phyloP scores from a whole-genome alignment of 1,140 invertebrate genomes.

The Rhagoletis pomonella region DNA sequence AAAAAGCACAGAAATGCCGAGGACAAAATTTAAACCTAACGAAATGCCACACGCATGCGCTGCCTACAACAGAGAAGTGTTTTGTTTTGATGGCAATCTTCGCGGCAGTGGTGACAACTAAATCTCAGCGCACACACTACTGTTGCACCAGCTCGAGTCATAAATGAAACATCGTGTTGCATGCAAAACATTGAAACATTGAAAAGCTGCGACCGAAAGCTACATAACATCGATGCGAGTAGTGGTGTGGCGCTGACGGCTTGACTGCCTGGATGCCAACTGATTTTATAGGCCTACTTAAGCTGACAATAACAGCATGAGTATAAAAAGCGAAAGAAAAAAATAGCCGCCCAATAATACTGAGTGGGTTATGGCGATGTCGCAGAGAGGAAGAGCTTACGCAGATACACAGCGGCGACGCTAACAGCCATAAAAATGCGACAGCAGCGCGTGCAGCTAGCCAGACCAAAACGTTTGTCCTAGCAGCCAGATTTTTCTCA shows the following conservation, averaged over 20 bases:
- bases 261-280: neutral
- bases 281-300: constrained; percentile 40
- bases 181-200: neutral
- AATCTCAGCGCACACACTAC: neutral
- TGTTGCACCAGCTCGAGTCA: neutral
- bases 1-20: neutral
- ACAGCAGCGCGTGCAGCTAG: neutral
- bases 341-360: neutral
- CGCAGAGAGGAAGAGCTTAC: too few relatives aligned
- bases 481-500: neutral
- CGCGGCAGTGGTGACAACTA: constrained; percentile 28
- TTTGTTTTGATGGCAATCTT: constrained; percentile 33
- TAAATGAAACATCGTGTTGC: constrained; percentile 31
- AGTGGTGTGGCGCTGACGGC: neutral
- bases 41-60: constrained; percentile 25
- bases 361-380: neutral
- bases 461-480: constrained; percentile 17
- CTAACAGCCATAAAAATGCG: constrained; percentile 8
- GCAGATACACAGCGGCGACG: neutral
- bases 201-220: neutral
- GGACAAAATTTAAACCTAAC: neutral
- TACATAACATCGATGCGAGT: neutral
- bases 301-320: neutral
- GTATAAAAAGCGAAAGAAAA: neutral
- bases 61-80: neutral